These are phyloP conservation scores for Orchestes rusci DNA, from an alignment of 2,888 invertebrate genomes.

Conservation along the genomic window DNA sequence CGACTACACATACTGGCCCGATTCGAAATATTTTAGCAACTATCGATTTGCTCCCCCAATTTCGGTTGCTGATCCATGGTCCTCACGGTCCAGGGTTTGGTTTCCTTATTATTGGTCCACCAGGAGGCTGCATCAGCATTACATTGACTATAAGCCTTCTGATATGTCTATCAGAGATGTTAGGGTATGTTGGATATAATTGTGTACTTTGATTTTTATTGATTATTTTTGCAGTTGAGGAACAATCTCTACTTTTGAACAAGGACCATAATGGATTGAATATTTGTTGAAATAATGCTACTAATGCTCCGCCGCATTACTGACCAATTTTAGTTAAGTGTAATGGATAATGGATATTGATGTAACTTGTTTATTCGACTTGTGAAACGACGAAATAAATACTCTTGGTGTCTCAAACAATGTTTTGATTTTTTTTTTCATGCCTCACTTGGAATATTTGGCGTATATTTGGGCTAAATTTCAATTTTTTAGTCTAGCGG, in stretches of 20 bases:
- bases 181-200: slow-evolving; percentile 31
- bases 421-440: background rate
- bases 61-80: slow-evolving; percentile 29
- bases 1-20: slow-evolving; percentile 32
- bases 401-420: slow-evolving; percentile 21
- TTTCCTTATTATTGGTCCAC: slow-evolving; percentile 35
- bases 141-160: slow-evolving; percentile 32
- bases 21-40: slow-evolving; percentile 33
- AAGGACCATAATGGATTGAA: too few relatives aligned
- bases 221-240: slow-evolving; percentile 30
- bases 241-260: slow-evolving; percentile 31
- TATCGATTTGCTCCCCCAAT: slow-evolving; percentile 33
- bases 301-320: too few relatives aligned
- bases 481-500: too few relatives aligned
- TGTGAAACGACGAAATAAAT: slow-evolving; percentile 19
- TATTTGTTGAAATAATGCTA: too few relatives aligned
- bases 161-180: slow-evolving; percentile 33
- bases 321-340: slow-evolving; percentile 16
- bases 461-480: too few relatives aligned
- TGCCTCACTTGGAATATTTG: background rate
- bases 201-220: background rate
- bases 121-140: slow-evolving; percentile 30
- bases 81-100: slow-evolving; percentile 30
- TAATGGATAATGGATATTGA: slow-evolving; percentile 13
- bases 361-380: slow-evolving; percentile 16